phyloP scores from a whole-genome alignment of 2,888 invertebrate species.

The Cylindroiulus punctatus region DNA sequence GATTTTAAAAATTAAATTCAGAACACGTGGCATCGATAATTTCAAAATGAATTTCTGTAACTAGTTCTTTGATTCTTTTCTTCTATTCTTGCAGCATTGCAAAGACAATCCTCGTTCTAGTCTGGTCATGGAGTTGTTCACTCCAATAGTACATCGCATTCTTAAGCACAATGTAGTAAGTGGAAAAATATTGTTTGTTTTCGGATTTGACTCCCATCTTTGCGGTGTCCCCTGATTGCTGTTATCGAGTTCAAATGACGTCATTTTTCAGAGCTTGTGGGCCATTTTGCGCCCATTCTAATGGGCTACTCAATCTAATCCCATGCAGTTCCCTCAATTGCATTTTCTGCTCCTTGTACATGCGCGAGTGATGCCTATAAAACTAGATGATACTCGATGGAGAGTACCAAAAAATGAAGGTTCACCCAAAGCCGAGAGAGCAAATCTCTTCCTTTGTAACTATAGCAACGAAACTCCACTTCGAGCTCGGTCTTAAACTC shows the following conservation, averaged over 20 bases:
- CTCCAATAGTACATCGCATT: constrained; percentile 79
- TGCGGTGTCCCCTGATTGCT: not conserved
- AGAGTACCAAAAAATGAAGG: not conserved
- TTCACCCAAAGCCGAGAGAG: not conserved
- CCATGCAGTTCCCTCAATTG: constrained; percentile 1
- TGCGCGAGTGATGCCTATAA: constrained; percentile 11
- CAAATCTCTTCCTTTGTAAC: not conserved
- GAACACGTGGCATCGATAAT: not conserved
- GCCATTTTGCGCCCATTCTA: not conserved
- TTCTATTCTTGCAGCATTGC: constrained; percentile 69
- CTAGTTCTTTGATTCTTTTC: constrained; percentile 28
- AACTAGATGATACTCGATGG: not conserved
- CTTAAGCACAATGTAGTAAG: constrained; percentile 79
- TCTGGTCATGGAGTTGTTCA: constrained; percentile 75
- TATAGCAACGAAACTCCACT: not conserved
- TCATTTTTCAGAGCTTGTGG: not conserved
- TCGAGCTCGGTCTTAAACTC: not conserved
- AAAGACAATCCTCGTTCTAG: constrained; percentile 75
- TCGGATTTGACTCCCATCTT: not conserved
- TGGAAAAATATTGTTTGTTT: constrained; percentile 54
- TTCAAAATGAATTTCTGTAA: not conserved
- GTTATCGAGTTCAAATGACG: not conserved
- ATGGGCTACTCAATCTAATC: constrained; percentile 23
- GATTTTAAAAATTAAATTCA: not conserved
- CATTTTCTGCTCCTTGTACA: constrained; percentile 17